Evolutionary conservation across 2,888 invertebrate genomes (phyloP), one percentile per base, ranked within the genome.

Genomic region (Sycophila texana): DNA sequence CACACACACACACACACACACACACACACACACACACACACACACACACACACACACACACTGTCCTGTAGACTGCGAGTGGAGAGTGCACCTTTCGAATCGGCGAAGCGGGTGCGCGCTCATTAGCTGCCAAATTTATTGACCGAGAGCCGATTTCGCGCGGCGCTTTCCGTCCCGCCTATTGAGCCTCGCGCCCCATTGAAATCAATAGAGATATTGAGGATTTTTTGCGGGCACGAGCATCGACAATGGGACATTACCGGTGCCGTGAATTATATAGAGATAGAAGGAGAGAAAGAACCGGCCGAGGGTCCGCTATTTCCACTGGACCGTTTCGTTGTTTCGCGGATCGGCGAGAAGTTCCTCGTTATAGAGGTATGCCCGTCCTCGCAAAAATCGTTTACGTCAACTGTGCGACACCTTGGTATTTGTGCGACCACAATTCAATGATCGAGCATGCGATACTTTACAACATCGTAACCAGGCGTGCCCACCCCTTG

Each of bases 81-180:
- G 14, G 55, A n/a, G 30, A 55, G 65, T 47, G 65, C 79, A 79
- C 13, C 30, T 73, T 71, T 77, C 30, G 47, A 71, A 65, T 63
- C 39, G 70, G 55, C 22, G 20, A 63, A 63, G 63, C 4, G n/a
- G 14, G 30, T 49, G 55, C 53, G n/a, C 26, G 74, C 74, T 77
- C 81, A 74, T 81, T 81, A 81, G 81, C 77, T 67, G 61, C 81
- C 81, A 71, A 81, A 81, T 81, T 81, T 81, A 81, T 81, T 18
- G 77, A 61, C n/a, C 76, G 57, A 76, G 61, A 66, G 66, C n/a
- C 63, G 79, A 78, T 73, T 78, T 78, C 77, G 61, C 77, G 77
- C 77, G 77, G 57, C 58, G 76, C 53, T 76, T 55, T 76, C 76
- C 67, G 63, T 76, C 68, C 51, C 26, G 5, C 53, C 13, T 39